Evolutionary conservation across 2,888 invertebrate species (phyloP), one percentile per base, ranked within the genome.

Genomic region (Molanna angustata): DNA sequence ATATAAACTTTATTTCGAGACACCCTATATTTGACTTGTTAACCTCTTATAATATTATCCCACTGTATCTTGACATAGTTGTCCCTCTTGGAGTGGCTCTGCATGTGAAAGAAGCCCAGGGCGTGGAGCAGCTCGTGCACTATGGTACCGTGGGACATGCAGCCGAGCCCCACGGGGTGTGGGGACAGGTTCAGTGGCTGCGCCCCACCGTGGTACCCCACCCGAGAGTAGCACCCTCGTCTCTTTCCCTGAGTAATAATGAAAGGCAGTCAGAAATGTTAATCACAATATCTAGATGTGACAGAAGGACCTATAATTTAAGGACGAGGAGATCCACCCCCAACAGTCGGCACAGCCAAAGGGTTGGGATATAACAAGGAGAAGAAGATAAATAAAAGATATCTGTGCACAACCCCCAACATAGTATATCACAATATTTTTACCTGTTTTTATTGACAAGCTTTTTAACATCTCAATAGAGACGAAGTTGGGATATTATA

Each of bases 101-200:
- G 91, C 71, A 90, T 90, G 64, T 92, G 91, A 66, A 86, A 88
- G 68, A 91, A 90, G 0, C 91, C 91, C 1, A 89, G 67, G 0
- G 87, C 84, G 64, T 91, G 91, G 62, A 91, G 75, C 66, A 91
- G 75, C 67, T 92, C 91, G 65, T 92, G 89, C 4, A 86, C 79
- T 2, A 87, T 78, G 7, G 84, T 85, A 13, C 88, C 85, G 53
- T 78, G 78, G 19, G 67, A 71, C 51, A 83, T 77, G 64, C 83
- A 83, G 21, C 78, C 75, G 16, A 73, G 74, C 1, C 76, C 72
- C 27, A 66, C 68, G 1, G 72, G 60, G 61, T 74, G 73, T 1
- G 74, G 62, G 11, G 66, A 68, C 1, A 83, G 64, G 61, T 83
- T 81, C 16, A 83, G 63, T 1, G 78, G 71, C 66, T 80, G 74